Evolutionary conservation across 2,113 vertebrate species (phyloP), one percentile per base, ranked within the genome.

Genomic region (Columbina picui): DNA sequence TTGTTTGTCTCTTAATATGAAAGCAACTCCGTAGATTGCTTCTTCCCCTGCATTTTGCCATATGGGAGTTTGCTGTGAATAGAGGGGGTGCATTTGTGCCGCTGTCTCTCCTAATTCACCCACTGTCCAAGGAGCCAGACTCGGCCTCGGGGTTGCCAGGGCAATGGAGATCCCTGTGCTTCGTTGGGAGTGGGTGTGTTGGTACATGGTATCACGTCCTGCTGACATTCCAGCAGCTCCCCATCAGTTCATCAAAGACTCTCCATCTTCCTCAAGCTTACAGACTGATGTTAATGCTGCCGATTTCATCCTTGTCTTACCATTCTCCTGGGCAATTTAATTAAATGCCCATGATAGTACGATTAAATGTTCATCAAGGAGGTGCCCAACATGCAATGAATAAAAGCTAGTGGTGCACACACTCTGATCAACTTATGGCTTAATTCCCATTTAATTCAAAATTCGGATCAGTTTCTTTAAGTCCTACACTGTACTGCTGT

Each of bases 1-100:
- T 52, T 43, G 7, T 78, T 89, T 63, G 34, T 87, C 38, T 87
- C 94, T 84, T 74, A 90, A 92, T 75, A 76, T 91, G 96, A 94
- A 96, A 95, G 80, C 60, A 89, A 2, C 86, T 89, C 89, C 16
- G 60, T 63, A 68, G 77, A 52, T 36, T 71, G 64, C 73, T 87
- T 77, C 56, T 89, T 71, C 52, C 43, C 56, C 60, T 92, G 64
- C 18, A 63, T 92, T 78, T 87, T 84, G 43, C 95, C 91, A 84
- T 86, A 81, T 87, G 90, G 81, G 87, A 56, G 7, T 90, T 68
- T 59, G 36, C 77, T 79, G 88, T 86, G 89, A 89, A 30, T 70
- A 0, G 1, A 64, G 41, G 68, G 60, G 65, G 56, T 71, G 64
- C 29, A 4, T 89, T 92, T 84, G 89, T 90, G 45, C 91, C 5